Percentiles rank a stretch among this genome's conserved stretches.
These are phyloP conservation scores for Drosophila diplacantha DNA, from an alignment of 2,888 invertebrate species.

Conservation along the genomic window DNA sequence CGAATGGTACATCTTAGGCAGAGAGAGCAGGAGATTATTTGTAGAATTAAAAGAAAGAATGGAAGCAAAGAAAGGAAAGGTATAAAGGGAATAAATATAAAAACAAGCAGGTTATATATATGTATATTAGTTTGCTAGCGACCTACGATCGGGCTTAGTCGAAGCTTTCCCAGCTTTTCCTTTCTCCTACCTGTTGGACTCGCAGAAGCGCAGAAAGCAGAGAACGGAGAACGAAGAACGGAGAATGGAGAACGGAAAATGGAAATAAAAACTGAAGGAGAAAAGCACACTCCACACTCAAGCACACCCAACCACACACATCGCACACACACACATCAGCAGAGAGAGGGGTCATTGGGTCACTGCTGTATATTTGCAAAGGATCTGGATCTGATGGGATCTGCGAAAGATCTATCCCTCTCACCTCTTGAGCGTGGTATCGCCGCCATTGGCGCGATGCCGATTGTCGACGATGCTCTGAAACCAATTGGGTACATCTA, in stretches of 20 bases:
- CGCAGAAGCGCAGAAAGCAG: conserved; percentile 23
- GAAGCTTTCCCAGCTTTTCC: conserved; percentile 11
- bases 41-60: neutral
- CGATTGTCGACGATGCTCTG: conserved; percentile 80
- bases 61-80: conserved; percentile 4
- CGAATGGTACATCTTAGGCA: neutral
- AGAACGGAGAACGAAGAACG: conserved; percentile 27
- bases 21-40: neutral
- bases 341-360: conserved; percentile 12
- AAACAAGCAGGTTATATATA: conserved; percentile 22
- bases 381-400: neutral
- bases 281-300: conserved; percentile 29
- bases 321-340: conserved; percentile 10
- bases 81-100: neutral
- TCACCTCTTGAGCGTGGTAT: conserved; percentile 76
- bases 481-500: conserved; percentile 92
- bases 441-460: conserved; percentile 57
- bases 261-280: conserved; percentile 42
- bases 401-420: conserved; percentile 12
- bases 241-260: conserved; percentile 42
- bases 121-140: conserved; percentile 26
- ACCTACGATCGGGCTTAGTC: conserved; percentile 44
- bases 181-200: conserved; percentile 52
- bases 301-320: conserved; percentile 17
- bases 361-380: neutral